phyloP scores from a whole-genome alignment of 2,888 invertebrate genomes.

The Drosophila prolongata region DNA sequence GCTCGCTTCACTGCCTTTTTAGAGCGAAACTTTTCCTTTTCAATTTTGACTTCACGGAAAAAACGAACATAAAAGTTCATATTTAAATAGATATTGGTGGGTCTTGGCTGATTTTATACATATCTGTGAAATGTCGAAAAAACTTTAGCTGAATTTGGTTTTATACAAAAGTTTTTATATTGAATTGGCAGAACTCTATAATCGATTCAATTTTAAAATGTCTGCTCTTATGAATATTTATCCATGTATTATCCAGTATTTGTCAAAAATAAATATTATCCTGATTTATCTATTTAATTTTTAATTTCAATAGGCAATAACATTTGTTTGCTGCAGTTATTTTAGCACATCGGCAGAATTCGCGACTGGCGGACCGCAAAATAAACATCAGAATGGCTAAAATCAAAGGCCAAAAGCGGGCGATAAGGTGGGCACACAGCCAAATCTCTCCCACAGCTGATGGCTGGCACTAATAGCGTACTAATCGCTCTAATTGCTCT shows the following conservation, averaged over 20 bases:
- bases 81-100: not conserved
- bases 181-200: no score
- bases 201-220: no score
- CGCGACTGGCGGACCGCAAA: conserved; percentile 43
- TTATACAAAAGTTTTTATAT: no score
- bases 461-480: conserved; percentile 75
- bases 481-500: conserved; percentile 80
- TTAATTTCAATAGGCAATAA: conserved; percentile 50
- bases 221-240: no score
- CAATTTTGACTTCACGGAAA: conserved; percentile 5
- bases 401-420: conserved; percentile 51
- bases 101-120: not conserved
- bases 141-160: no score
- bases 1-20: conserved; percentile 46
- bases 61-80: conserved; percentile 1
- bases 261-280: not conserved
- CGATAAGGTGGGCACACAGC: conserved; percentile 2
- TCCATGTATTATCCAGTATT: no score
- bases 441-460: conserved; percentile 56
- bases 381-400: conserved; percentile 54
- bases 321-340: conserved; percentile 27
- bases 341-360: not conserved
- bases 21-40: conserved; percentile 26
- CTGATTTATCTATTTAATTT: conserved; percentile 8
- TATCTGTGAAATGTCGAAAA: no score